phyloP scores from a whole-genome alignment of 1,140 invertebrate species.

The Drosophila trapezifrons region DNA sequence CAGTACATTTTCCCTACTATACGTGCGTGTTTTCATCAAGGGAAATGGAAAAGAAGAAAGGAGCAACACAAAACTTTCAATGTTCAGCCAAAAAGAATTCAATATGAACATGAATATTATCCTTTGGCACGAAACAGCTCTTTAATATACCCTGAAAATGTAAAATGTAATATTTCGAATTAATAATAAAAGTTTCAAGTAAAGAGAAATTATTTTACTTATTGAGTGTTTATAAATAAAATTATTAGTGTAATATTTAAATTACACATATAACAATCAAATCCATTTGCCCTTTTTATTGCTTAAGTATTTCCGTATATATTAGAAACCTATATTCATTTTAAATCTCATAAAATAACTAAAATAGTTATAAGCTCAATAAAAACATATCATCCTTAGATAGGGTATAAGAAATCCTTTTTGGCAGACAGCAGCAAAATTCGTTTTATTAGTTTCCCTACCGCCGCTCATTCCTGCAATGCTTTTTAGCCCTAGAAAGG shows the following conservation, averaged over 20 bases:
- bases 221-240: too few relatives aligned
- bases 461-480: not conserved
- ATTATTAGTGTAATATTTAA: too few relatives aligned
- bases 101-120: not conserved
- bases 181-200: too few relatives aligned
- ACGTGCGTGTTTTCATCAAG: slow-evolving; percentile 23
- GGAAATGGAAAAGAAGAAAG: slow-evolving; percentile 1
- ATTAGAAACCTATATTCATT: too few relatives aligned
- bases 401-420: slow-evolving; percentile 20
- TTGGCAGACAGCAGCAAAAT: slow-evolving; percentile 21
- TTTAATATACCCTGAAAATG: slow-evolving; percentile 2
- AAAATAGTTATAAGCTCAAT: not conserved
- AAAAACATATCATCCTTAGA: not conserved
- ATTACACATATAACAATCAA: too few relatives aligned
- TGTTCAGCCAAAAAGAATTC: not conserved
- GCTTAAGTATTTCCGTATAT: too few relatives aligned
- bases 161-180: not conserved
- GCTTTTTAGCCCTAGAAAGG: slow-evolving; percentile 17
- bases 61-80: not conserved
- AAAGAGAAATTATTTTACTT: too few relatives aligned
- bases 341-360: too few relatives aligned
- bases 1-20: slow-evolving; percentile 3
- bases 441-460: slow-evolving; percentile 29
- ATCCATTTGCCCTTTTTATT: too few relatives aligned
- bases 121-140: not conserved